Evolutionary conservation across 2,888 invertebrate species (phyloP).

Genomic region (Cosmia trapezina): DNA sequence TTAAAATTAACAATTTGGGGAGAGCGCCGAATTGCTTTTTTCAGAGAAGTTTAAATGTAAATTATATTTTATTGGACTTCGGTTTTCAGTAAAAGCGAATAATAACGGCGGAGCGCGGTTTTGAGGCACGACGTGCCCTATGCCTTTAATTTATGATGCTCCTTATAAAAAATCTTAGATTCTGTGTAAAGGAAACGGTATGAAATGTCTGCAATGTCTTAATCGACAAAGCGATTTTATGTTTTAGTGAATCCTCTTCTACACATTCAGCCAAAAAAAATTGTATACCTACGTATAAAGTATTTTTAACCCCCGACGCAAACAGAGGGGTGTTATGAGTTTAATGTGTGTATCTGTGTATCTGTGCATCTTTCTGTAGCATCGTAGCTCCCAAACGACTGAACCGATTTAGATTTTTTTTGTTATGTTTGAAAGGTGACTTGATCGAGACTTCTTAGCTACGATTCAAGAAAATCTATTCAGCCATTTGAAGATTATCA

Average conservation of each 20-base stretch:
- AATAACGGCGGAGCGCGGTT: slow-evolving; percentile 40
- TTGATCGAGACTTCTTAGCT: too few species aligned
- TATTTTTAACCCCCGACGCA: too few species aligned
- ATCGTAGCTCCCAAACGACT: too few species aligned
- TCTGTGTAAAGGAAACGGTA: slow-evolving; percentile 12
- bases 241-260: neutral
- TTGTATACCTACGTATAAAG: too few species aligned
- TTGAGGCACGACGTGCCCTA: slow-evolving; percentile 49
- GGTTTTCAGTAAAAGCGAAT: slow-evolving; percentile 57
- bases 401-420: too few species aligned
- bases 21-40: slow-evolving; percentile 63
- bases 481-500: too few species aligned
- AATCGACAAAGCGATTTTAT: neutral
- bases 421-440: too few species aligned
- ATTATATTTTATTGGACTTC: slow-evolving; percentile 65
- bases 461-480: too few species aligned
- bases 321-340: too few species aligned
- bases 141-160: slow-evolving; percentile 33
- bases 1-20: slow-evolving; percentile 68
- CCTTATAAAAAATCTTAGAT: slow-evolving; percentile 29
- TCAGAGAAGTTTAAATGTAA: slow-evolving; percentile 63
- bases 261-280: neutral
- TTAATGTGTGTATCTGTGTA: too few species aligned
- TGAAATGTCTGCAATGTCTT: slow-evolving; percentile 14
- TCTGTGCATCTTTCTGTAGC: too few species aligned